Evolutionary conservation across 1,140 invertebrate genomes (phyloP).

Genomic region (Drosophila bipectinata): DNA sequence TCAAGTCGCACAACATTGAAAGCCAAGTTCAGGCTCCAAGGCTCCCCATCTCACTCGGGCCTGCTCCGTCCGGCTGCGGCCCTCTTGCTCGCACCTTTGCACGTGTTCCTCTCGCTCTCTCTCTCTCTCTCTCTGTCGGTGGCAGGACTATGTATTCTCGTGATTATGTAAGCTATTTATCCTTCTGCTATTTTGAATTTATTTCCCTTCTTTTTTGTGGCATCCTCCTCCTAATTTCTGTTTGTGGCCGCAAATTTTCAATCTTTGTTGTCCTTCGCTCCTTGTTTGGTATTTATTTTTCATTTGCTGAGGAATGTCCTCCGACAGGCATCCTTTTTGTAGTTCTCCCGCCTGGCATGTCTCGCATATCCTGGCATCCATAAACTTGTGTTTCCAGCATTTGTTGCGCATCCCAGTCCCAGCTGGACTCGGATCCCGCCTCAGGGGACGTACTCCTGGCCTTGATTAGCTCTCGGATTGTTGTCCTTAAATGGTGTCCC

Average conservation of each 20-base stretch:
- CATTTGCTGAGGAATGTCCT: conserved; percentile 67
- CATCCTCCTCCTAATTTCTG: conserved; percentile 11
- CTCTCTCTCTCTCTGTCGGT: conserved; percentile 5
- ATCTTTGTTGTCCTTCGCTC: conserved; percentile 7
- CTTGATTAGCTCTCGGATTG: conserved; percentile 49
- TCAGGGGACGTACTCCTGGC: conserved; percentile 25
- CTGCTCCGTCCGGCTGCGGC: conserved; percentile 9
- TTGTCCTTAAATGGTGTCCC: conserved; percentile 14
- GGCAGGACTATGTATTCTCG: conserved; percentile 38
- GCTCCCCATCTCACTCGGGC: conserved; percentile 23
- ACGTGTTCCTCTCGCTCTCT: conserved; percentile 25
- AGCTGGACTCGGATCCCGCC: conserved; percentile 37
- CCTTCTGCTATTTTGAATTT: conserved; percentile 34
- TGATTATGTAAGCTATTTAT: conserved; percentile 73
- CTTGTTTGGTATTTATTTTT: conserved; percentile 69
- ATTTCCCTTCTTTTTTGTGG: not conserved
- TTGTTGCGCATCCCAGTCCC: conserved; percentile 55
- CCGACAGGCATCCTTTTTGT: not conserved
- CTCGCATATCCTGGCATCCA: conserved; percentile 46
- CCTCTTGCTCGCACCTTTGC: conserved; percentile 13
- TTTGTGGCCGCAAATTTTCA: conserved; percentile 36
- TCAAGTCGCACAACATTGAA: conserved; percentile 80
- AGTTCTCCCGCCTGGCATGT: conserved; percentile 20
- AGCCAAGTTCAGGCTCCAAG: conserved; percentile 71
- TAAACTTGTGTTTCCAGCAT: conserved; percentile 43